Evolutionary conservation across 2,797 vertebrate genomes (phyloP).

Genomic region (Craterocephalus amniculus): DNA sequence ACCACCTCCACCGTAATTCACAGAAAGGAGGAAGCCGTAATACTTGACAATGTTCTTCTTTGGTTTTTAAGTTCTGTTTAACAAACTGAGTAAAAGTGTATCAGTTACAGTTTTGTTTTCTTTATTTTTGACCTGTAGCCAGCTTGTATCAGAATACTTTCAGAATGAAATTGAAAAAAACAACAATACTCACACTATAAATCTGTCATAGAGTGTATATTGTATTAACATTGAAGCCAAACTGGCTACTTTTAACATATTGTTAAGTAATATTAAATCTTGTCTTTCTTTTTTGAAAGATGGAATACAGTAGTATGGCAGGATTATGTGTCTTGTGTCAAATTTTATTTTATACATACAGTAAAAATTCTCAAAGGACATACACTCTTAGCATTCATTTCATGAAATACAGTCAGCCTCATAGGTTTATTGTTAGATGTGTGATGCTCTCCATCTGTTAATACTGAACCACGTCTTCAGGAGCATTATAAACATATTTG

Average conservation of each 20-base stretch:
- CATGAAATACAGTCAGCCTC: slow-evolving; percentile 2
- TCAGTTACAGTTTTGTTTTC: slow-evolving; percentile 88
- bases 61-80: slow-evolving; percentile 83
- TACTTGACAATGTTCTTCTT: slow-evolving; percentile 86
- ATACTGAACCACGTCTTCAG: not conserved
- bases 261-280: slow-evolving; percentile 99
- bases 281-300: slow-evolving; percentile 99
- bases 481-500: not conserved
- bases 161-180: slow-evolving; percentile 88
- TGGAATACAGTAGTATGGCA: slow-evolving; percentile 99
- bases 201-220: slow-evolving; percentile 99
- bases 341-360: slow-evolving; percentile 67
- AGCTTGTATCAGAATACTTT: slow-evolving; percentile 96
- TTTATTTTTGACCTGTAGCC: slow-evolving; percentile 92
- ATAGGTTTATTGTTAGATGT: not conserved
- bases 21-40: slow-evolving; percentile 80
- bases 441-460: not conserved
- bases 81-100: slow-evolving; percentile 92
- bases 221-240: slow-evolving; percentile 99
- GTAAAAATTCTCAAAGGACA: slow-evolving; percentile 15
- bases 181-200: slow-evolving; percentile 96
- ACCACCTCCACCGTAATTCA: slow-evolving; percentile 62
- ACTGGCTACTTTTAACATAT: slow-evolving; percentile 99
- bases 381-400: slow-evolving; percentile 11
- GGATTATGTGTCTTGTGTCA: slow-evolving; percentile 84